Base-by-base conservation (phyloP, 2,113 vertebrate genomes). In the Pogona vitticeps region DNA sequence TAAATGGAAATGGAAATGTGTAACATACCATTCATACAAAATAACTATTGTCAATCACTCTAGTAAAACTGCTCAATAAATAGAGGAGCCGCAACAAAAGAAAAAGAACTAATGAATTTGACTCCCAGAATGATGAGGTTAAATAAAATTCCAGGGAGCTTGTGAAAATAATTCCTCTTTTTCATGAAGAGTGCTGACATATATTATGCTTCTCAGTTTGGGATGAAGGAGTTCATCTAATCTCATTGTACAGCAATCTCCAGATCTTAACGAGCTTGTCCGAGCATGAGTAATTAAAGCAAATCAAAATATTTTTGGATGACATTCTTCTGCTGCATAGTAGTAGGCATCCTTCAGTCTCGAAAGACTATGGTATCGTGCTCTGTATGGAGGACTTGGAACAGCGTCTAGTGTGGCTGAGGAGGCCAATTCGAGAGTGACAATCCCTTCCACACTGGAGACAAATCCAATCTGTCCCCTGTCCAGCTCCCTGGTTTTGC, bases 291-390 rank as follows among this genome's bases (percentile, higher is more conserved):
- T 52, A 86, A n/a, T 70, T 70, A 33, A 88, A 89, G 15, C 59
- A 56, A 82, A 28, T 68, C 28, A 46, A 65, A 71, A 52, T 67
- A 87, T 42, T 28, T 72, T 4, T 38, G 23, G 77, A 14, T 36
- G 40, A 38, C 33, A 21, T 80, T 84, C 52, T 83, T 82, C 85
- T 77, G 61, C 75, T 82, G n/a, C n/a, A n/a, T n/a, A n/a, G n/a
- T n/a, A n/a, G n/a, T n/a, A n/a, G n/a, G n/a, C n/a, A n/a, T n/a
- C n/a, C n/a, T n/a, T n/a, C n/a, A n/a, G n/a, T n/a, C n/a, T n/a
- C n/a, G n/a, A n/a, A n/a, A n/a, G n/a, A n/a, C n/a, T n/a, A n/a
- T n/a, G n/a, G n/a, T n/a, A n/a, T n/a, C n/a, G n/a, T n/a, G n/a
- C n/a, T n/a, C n/a, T n/a, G n/a, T n/a, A n/a, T n/a, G n/a, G n/a